Evolutionary conservation across 2,888 invertebrate species (phyloP).

Genomic region (Junonia oenone): DNA sequence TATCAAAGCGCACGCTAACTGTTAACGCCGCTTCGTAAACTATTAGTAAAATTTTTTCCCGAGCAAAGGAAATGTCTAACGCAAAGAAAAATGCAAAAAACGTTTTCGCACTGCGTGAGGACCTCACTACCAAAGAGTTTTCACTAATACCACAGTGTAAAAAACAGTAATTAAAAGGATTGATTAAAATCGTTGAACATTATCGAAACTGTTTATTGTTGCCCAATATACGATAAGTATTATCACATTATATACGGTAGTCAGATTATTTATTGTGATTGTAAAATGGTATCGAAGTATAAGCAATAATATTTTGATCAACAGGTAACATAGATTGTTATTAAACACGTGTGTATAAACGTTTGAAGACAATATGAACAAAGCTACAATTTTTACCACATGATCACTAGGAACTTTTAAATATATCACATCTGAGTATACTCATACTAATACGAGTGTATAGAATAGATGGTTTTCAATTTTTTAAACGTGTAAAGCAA

Average conservation of each 20-base stretch:
- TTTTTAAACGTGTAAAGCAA: neutral
- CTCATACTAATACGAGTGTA: neutral
- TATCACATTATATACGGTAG: no score
- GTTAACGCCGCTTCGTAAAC: neutral
- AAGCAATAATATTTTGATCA: no score
- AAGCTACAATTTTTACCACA: no score
- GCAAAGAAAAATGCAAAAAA: constrained; percentile 15
- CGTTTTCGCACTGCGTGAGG: constrained; percentile 17
- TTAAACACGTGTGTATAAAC: no score
- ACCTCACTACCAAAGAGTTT: constrained; percentile 27
- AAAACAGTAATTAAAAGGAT: constrained; percentile 4
- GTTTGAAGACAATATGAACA: no score
- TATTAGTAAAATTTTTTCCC: constrained; percentile 6
- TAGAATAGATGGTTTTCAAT: no score
- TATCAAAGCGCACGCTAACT: neutral
- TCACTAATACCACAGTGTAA: constrained; percentile 18
- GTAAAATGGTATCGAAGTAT: no score
- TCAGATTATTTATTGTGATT: no score
- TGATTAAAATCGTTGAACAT: neutral
- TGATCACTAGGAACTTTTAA: neutral
- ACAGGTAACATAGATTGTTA: no score
- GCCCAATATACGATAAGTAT: neutral
- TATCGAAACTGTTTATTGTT: neutral
- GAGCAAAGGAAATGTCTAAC: constrained; percentile 11
- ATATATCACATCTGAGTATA: neutral